Evolutionary conservation across 2,113 vertebrate species (phyloP).

Genomic region (Rafetus swinhoei): DNA sequence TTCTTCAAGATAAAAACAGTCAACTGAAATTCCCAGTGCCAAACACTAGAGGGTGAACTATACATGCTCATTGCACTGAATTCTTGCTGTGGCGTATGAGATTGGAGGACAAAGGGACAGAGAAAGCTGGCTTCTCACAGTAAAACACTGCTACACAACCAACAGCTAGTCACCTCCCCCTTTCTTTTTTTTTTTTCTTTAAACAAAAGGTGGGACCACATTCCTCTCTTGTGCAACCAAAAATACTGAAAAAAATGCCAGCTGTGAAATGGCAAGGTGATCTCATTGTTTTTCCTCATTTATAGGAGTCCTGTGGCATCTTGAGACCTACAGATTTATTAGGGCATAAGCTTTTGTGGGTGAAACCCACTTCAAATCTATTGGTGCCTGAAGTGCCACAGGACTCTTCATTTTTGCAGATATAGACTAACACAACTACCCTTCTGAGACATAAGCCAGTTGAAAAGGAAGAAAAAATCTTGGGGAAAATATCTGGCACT

Average conservation of each 20-base stretch:
- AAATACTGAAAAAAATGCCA: neutral
- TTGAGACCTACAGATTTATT: no score
- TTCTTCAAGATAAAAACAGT: neutral
- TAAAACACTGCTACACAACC: accelerated
- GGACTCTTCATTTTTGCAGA: no score
- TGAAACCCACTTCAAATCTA: no score
- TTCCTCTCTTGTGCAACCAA: neutral
- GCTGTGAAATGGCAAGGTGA: neutral
- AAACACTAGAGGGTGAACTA: conserved; percentile 65
- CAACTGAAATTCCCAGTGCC: neutral
- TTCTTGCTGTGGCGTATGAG: accelerated
- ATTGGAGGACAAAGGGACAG: neutral
- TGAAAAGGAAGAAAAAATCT: accelerated
- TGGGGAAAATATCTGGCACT: neutral
- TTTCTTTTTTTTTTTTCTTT: neutral
- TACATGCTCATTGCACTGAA: accelerated
- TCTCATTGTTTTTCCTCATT: no score
- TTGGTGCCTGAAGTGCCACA: no score
- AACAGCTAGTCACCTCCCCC: neutral
- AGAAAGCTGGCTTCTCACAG: neutral
- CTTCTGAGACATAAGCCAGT: neutral
- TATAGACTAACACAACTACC: no score
- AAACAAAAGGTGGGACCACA: neutral
- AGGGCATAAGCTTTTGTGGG: no score
- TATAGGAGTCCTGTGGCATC: no score